Conservation (phyloP, 2,113 vertebrate species). For the Nicator chloris region DNA sequence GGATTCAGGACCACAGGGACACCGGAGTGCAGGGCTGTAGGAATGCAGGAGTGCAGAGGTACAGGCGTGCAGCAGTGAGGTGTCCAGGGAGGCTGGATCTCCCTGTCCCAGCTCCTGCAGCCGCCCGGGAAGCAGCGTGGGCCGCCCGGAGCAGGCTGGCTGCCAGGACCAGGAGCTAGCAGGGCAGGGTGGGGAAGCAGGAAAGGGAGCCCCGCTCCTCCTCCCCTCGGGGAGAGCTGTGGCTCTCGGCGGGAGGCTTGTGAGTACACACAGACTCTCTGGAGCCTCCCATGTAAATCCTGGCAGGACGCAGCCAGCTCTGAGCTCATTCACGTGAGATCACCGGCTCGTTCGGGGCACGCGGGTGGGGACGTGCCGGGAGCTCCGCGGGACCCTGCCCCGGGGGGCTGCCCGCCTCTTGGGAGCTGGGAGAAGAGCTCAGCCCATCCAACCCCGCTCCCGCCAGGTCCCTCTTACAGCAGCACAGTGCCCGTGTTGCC, state of each 20-base stretch:
- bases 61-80: background rate
- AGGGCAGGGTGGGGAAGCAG: constrained; percentile 51
- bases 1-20: background rate
- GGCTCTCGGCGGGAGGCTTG: constrained; percentile 38
- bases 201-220: constrained; percentile 45
- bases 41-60: background rate
- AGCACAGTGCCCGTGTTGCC: background rate
- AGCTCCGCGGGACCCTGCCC: background rate
- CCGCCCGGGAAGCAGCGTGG: background rate
- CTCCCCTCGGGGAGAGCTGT: constrained; percentile 46
- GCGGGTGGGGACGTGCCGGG: background rate
- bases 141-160: background rate
- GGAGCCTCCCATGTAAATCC: constrained; percentile 62
- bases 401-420: background rate
- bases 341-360: background rate
- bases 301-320: constrained; percentile 54
- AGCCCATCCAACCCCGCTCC: fast-evolving
- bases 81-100: background rate
- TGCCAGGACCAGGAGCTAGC: constrained; percentile 32
- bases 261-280: constrained; percentile 60
- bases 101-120: background rate
- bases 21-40: background rate
- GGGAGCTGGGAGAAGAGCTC: background rate
- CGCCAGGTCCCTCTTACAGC: background rate
- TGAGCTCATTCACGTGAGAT: constrained; percentile 61